A percentile compares a stretch with the other conserved stretches of the same genome.
These are phyloP conservation scores for Melieria crassipennis DNA, from an alignment of 2,888 invertebrate species.

Conservation along the genomic window DNA sequence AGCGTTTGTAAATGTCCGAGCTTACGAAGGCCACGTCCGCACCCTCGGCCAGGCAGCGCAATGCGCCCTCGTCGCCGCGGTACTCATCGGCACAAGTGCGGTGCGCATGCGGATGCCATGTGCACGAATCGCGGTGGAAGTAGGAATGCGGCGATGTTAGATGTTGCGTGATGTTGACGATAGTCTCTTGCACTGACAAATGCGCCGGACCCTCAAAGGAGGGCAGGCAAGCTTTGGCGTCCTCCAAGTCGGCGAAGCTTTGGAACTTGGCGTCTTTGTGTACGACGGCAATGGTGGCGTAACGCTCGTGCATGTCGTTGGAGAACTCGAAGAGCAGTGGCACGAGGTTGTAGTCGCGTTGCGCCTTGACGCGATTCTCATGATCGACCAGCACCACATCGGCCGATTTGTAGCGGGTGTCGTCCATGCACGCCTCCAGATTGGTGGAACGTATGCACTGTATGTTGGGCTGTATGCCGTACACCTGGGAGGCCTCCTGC, in stretches of 20 bases:
- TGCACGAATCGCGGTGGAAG: constrained; percentile 77
- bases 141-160: constrained; percentile 57
- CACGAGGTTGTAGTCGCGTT: constrained; percentile 68
- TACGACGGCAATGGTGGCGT: constrained; percentile 74
- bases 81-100: constrained; percentile 63
- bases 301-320: constrained; percentile 60
- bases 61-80: constrained; percentile 72
- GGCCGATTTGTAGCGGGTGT: constrained; percentile 71
- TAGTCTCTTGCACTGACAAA: constrained; percentile 70
- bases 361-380: constrained; percentile 76
- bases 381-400: constrained; percentile 80
- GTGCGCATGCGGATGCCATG: constrained; percentile 64
- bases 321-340: constrained; percentile 61
- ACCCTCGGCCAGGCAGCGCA: constrained; percentile 74
- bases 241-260: constrained; percentile 72
- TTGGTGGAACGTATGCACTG: constrained; percentile 76
- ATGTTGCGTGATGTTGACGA: constrained; percentile 62
- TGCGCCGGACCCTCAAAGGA: constrained; percentile 79
- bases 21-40: constrained; percentile 84
- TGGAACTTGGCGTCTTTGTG: constrained; percentile 70
- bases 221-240: constrained; percentile 82
- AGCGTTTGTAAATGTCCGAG: constrained; percentile 71
- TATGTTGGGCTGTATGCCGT: constrained; percentile 81
- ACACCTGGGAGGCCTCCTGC: constrained; percentile 77
- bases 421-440: constrained; percentile 75